Evolutionary conservation across 1,140 invertebrate genomes (phyloP), one percentile per base, ranked within the genome.

Genomic region (Protaetia brevitarsis): DNA sequence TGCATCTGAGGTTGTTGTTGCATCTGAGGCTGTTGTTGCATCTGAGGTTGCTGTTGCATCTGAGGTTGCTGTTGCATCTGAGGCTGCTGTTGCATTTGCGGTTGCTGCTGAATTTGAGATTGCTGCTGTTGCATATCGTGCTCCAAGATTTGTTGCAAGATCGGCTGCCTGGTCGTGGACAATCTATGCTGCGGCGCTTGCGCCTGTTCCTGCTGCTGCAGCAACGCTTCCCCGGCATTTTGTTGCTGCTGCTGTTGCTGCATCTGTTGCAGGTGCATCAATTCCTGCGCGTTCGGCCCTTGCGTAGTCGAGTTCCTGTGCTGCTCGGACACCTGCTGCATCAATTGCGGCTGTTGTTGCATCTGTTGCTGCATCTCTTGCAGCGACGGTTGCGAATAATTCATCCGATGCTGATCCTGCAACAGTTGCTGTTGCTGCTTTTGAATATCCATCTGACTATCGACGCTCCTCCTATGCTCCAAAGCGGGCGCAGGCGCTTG

Each of bases 21-120:
- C 26, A 37, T 19, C 13, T 56, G 51, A 58, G 16, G 26, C 21
- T 31, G 37, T 23, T 64, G 63, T 29, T 64, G 63, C 5, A 56
- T 29, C 19, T n/a, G 23, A 10, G 30, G 28, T 27, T 30, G 19
- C 28, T 37, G 64, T 28, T 58, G 60, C 31, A 56, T 27, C 27
- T 58, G 57, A 29, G 57, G 11, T 30, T 31, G 80, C 64, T 77
- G 76, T 51, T 79, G 79, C 23, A 82, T 72, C 58, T 84, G 84
- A 62, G 84, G 82, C 69, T 82, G 77, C n/a, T 58, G 57, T 70
- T 85, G 84, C 68, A 85, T 78, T 63, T 78, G 68, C 68, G 78
- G 78, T 60, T 80, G 69, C 76, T 37, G 66, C 23, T 63, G 67
- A 27, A 21, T 60, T 41, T 64, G 62, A 6, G 30, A 10, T 34